These are phyloP conservation scores for Conus ventricosus DNA, from an alignment of 1,140 invertebrate genomes.

Conservation along the genomic window DNA sequence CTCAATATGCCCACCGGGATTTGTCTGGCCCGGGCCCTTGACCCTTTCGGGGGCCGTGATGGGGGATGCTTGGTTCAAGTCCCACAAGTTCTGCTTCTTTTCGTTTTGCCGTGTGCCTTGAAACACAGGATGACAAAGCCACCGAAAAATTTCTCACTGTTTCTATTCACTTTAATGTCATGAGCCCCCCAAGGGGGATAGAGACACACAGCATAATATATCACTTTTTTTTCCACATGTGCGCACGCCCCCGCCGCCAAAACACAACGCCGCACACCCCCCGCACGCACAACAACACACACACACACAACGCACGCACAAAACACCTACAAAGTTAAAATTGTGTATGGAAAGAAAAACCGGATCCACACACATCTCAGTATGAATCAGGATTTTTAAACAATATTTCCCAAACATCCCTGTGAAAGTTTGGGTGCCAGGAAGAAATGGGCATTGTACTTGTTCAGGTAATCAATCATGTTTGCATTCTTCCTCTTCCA, in stretches of 20 bases:
- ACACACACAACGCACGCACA: no score
- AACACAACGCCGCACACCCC: no score
- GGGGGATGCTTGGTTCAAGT: conserved; percentile 83
- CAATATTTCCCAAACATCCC: conserved; percentile 29
- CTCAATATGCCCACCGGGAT: conserved; percentile 90
- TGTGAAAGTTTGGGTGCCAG: conserved; percentile 79
- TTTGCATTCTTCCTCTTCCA: conserved; percentile 93
- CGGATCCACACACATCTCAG: no score
- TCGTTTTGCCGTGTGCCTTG: conserved; percentile 83
- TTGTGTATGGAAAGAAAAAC: no score
- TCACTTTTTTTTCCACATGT: no score
- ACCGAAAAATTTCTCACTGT: no score
- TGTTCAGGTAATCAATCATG: conserved; percentile 85
- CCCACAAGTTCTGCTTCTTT: conserved; percentile 81
- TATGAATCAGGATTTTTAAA: no score
- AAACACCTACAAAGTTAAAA: not conserved
- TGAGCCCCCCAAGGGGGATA: no score
- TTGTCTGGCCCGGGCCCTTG: conserved; percentile 79
- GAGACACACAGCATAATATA: no score
- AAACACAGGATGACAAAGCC: not conserved
- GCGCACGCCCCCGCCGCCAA: no score
- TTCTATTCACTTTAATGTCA: no score
- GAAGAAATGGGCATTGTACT: conserved; percentile 86
- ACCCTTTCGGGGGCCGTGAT: conserved; percentile 80
- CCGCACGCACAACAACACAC: no score